phyloP scores from a whole-genome alignment of 2,797 vertebrate species.

The Morus bassanus region DNA sequence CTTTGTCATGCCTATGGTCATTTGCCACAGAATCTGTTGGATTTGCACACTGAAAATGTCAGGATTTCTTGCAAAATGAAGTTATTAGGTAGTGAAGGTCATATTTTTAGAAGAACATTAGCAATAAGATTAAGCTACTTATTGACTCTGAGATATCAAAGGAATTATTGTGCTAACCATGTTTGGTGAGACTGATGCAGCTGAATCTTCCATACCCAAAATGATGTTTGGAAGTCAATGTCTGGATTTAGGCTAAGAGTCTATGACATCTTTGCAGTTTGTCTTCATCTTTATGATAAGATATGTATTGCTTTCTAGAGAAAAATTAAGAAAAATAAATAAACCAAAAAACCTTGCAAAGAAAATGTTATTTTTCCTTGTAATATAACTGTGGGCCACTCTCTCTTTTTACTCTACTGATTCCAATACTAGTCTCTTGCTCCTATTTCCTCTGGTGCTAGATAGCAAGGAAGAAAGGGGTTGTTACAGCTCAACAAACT shows the following conservation, averaged over 20 bases:
- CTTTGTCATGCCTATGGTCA: background rate
- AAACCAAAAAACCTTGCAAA: rapidly evolving
- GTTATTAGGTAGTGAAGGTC: background rate
- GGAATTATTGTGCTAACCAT: background rate
- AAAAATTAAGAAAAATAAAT: background rate
- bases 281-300: background rate
- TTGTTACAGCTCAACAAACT: too few species aligned
- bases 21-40: background rate
- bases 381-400: background rate
- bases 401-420: background rate
- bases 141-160: background rate
- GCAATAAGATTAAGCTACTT: background rate
- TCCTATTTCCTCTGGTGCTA: background rate
- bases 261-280: background rate
- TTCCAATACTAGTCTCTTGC: background rate
- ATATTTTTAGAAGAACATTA: background rate
- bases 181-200: background rate
- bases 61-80: background rate
- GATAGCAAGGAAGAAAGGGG: background rate
- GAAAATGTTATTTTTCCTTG: background rate
- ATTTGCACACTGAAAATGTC: background rate
- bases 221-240: background rate
- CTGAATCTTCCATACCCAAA: background rate
- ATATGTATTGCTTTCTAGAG: background rate
- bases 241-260: background rate